These are phyloP conservation scores for Tringa solitaria DNA, from an alignment of 2,113 vertebrate species.

Conservation along the genomic window DNA sequence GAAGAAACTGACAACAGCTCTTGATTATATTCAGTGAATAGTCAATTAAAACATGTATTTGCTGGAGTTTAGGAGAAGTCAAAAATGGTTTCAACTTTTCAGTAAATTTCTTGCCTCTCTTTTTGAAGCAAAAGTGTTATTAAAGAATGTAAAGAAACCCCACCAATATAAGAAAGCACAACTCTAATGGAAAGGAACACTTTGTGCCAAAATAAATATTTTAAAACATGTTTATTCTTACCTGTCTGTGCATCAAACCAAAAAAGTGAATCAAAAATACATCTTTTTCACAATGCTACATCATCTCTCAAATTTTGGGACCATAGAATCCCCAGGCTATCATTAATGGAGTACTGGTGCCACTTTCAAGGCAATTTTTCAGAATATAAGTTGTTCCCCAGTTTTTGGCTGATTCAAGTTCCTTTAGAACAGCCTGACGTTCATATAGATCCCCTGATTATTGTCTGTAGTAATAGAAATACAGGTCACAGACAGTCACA, in stretches of 20 bases:
- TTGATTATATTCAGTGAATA: not conserved
- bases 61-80: not conserved
- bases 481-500: not conserved
- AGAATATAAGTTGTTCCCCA: not conserved
- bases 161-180: not conserved
- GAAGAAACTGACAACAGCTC: not conserved
- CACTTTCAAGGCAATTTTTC: not conserved
- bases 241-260: not conserved
- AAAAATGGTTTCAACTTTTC: not conserved
- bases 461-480: not conserved
- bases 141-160: not conserved
- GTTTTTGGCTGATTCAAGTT: not conserved
- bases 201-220: not conserved
- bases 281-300: not conserved
- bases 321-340: not conserved
- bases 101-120: not conserved
- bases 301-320: not conserved
- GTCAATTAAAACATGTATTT: not conserved
- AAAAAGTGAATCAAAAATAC: not conserved
- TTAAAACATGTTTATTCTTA: not conserved
- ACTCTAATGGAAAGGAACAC: not conserved
- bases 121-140: not conserved
- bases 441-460: not conserved
- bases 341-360: not conserved
- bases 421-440: not conserved